Base-by-base conservation (phyloP, 2,113 vertebrate genomes). In the Cromileptes altivelis region DNA sequence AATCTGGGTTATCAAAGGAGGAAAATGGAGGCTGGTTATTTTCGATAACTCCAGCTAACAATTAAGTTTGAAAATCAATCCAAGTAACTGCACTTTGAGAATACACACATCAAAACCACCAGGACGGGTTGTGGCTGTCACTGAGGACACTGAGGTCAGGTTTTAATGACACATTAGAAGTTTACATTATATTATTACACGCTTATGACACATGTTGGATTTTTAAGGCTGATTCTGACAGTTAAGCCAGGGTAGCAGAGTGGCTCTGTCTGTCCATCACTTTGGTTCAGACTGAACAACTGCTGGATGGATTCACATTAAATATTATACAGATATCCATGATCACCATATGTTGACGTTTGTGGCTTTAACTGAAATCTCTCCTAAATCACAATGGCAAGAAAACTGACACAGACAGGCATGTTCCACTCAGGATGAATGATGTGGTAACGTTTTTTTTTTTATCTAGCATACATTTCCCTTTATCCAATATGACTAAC, bases 1-100 rank as follows among this genome's bases (percentile, higher is more conserved):
- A 65, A 25, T 53, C 53, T 70, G 82, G 7, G 63, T 74, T 27
- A 86, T 86, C 52, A 85, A 78, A 81, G 37, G 68, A 25, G 33
- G 30, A 58, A 75, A 69, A 79, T 13, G 4, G 49, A 84, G 21
- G 61, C 42, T 19, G 53, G 2, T 15, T 57, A 37, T 65, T 72
- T 81, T 71, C 17, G n/a, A 11, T 56, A 42, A 56, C 12, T 71
- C 67, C 8, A 64, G 13, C n/a, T 80, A 58, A 49, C 27, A 57
- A 7, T 81, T 73, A 23, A 50, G 45, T 78, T 25, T 52, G 56
- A 68, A 53, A 70, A 65, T 74, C 27, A 19, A 50, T 7, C 21
- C 27, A 74, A 50, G 70, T 61, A 40, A 14, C 19, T 52, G 69
- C 27, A 47, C 19, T 58, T 42, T 72, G 3, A 33, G 53, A 70